Evolutionary conservation across 2,113 vertebrate genomes (phyloP), one percentile per base, ranked within the genome.

Genomic region (Phoenicopterus ruber): DNA sequence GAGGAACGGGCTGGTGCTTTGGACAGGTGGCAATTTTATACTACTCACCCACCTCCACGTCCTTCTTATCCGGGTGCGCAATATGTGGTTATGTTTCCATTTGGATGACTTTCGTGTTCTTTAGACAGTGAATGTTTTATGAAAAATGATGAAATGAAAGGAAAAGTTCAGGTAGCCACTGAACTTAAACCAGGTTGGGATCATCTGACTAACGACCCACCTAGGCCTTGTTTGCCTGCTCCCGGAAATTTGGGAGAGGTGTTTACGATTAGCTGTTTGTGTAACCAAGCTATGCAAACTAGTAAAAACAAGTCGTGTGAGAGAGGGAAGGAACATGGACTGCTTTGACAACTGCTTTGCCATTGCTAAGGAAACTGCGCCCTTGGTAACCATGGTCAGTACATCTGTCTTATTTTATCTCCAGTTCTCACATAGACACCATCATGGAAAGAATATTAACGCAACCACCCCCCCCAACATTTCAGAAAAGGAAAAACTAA

Each of bases 361-460:
- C 97, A 98, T 98, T 69, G 95, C 98, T 98, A 98, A 96, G 98
- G 98, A 98, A 98, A 98, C 98, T 94, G 98, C 98, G 98, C 93
- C 98, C 98, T 98, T 98, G 98, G 98, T 98, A 98, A 98, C 98
- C 89, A 66, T 97, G 98, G 98, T 98, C 98, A 98, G 97, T 98
- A 98, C 97, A 98, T 98, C 98, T 98, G 97, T 97, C 98, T 98
- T 96, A 96, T 96, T 98, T 98, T 97, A 96, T 98, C 97, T 98
- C 96, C 93, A 97, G 9, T 96, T 95, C 92, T 98, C 95, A 96
- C 78, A 90, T 59, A 98, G 93, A 96, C 86, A 95, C 90, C 93
- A 94, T 96, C 80, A 94, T 81, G 93, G 95, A 97, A 97, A 97
- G 95, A 95, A 74, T 96, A 97, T 97, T 97, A 97, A 97, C 96